Evolutionary conservation across 2,113 vertebrate species (phyloP).

Genomic region (Phyllostomus hastatus): DNA sequence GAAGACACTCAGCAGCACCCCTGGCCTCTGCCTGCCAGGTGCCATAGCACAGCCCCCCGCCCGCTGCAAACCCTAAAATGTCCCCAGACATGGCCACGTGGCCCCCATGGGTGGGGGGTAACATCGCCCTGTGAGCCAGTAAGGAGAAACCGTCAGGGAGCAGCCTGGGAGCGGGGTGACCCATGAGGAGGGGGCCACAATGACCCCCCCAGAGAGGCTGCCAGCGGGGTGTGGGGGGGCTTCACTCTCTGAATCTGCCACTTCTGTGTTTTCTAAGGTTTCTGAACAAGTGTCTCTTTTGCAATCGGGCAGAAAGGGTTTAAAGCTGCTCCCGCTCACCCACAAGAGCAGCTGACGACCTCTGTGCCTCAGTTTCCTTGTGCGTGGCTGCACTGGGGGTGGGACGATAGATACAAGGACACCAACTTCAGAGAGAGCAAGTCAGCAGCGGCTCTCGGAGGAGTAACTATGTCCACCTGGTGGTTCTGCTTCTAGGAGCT

Average conservation of each 20-base stretch:
- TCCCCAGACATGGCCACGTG: not conserved
- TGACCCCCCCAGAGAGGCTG: not conserved
- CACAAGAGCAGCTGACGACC: not conserved
- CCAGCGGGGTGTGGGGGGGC: rapidly evolving
- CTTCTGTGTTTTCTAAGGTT: not conserved
- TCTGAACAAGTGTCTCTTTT: not conserved
- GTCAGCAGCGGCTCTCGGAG: not conserved
- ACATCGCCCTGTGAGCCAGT: not conserved
- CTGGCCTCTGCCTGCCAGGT: not conserved
- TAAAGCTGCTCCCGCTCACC: not conserved
- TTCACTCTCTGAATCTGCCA: not conserved
- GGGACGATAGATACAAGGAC: not conserved
- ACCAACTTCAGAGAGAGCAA: not conserved
- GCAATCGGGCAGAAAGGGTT: not conserved
- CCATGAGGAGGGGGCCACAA: rapidly evolving
- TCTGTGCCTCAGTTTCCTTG: not conserved
- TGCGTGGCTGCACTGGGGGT: not conserved
- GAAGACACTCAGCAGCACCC: not conserved
- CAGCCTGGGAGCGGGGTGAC: not conserved
- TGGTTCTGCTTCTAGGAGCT: not conserved
- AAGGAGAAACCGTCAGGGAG: not conserved
- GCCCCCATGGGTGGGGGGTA: rapidly evolving
- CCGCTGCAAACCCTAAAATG: not conserved
- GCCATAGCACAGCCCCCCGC: not conserved
- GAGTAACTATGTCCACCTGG: not conserved